Base-by-base conservation (phyloP, 2,113 vertebrate species). In the Anolis carolinensis region DNA sequence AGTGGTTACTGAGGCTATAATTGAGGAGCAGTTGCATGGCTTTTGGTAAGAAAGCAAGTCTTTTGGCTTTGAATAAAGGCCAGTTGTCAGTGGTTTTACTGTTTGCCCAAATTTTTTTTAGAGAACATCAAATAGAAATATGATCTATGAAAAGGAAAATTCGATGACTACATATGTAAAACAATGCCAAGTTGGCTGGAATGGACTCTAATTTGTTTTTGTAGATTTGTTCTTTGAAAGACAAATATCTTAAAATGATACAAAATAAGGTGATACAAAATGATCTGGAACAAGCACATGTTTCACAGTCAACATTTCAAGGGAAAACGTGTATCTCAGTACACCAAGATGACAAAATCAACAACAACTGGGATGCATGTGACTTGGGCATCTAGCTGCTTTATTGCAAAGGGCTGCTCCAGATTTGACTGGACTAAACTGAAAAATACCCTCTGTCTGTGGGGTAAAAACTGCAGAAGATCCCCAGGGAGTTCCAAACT, bases 41-140 rank as follows among this genome's bases (percentile, higher is more conserved):
- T 79, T 79, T 89, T 2, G 0, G 52, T 82, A 84, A 84, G 87
- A 93, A 89, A 84, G 84, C 14, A 73, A 85, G 84, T 81, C 1
- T 0, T 81, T 92, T 92, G 92, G 89, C 91, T 91, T 89, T 96
- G 92, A 93, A 90, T 95, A 95, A 93, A 92, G 93, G 91, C 78
- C 92, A 96, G 95, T 95, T 95, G 95, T 81, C 0, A 0, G 89
- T 0, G 87, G 92, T 68, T 93, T 93, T 94, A 89, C 92, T 87
- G 52, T 78, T 90, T 92, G 89, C 87, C 81, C 79, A 77, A 20
- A 94, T 94, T 89, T 94, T 93, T 88, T 80, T 18, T 36, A 89
- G 88, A 91, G 86, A 67, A 9, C 0, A 0, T 94, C 84, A 86
- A 87, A 80, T 74, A 80, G 95, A 93, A 96, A 97, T 59, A 27